Evolutionary conservation across 2,888 invertebrate genomes (phyloP), one percentile per base, ranked within the genome.

Genomic region (Pocota personata): DNA sequence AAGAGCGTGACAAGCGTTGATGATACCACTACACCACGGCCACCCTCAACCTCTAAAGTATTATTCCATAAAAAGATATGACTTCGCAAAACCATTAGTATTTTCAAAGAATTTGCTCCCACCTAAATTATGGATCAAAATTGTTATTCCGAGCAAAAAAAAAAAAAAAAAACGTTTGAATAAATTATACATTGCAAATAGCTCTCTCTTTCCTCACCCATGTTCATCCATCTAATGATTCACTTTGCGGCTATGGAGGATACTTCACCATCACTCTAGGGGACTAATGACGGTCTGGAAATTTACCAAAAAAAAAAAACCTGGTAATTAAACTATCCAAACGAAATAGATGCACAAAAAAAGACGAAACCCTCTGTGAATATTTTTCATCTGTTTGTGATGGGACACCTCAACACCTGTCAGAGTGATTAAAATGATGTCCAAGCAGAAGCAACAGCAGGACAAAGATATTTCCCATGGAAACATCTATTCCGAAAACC

Each of bases 341-440:
- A 57, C 8, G 46, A 58, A 43, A 10, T 8, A 48, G n/a, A 43
- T 37, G 21, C 21, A 19, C 12, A 21, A 24, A 19, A 52, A 10
- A 30, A 48, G 35, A 7, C 16, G 10, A 46, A 46, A 55, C 16
- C 40, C 48, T 55, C 55, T 64, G 50, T 64, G 77, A 72, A 77
- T 78, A 67, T 30, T 60, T 77, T 73, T 69, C 79, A 73, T 62
- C 62, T 73, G 62, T 55, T 72, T 58, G 76, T 24, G 57, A 62
- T 55, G 64, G 48, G 50, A 50, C 35, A 75, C 37, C 79, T 82
- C 80, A 60, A 71, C 86, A 80, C 76, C 86, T 86, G 86, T 72
- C 76, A 72, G 48, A 77, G 75, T 80, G 80, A 84, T 84, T 84
- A 84, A 75, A 84, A 80, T 84, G 76, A 82, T 82, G 76, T 86